A percentile compares a stretch with the other conserved stretches of the same genome.
phyloP scores from a whole-genome alignment of 2,888 invertebrate species.

The Holacanthella duospinosa region DNA sequence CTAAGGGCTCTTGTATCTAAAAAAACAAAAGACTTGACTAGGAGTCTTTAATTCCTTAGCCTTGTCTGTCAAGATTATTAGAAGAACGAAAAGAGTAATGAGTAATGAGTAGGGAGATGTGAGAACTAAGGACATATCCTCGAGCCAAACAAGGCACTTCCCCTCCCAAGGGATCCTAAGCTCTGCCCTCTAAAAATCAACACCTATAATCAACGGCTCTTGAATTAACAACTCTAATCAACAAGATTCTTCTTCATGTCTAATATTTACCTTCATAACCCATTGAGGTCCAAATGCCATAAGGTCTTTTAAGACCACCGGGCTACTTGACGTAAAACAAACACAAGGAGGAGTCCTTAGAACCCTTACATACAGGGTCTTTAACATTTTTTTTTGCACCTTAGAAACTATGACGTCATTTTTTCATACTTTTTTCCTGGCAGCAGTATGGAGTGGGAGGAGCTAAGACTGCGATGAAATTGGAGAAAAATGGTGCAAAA shows the following conservation, averaged over 20 bases:
- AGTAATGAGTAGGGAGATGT: background rate
- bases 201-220: slow-evolving; percentile 39
- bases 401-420: too few relatives aligned
- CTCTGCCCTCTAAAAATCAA: slow-evolving; percentile 37
- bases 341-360: slow-evolving; percentile 31
- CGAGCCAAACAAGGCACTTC: too few relatives aligned
- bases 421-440: too few relatives aligned
- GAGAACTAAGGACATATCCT: too few relatives aligned
- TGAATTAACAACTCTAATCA: slow-evolving; percentile 38
- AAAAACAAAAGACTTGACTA: background rate
- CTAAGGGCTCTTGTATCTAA: background rate
- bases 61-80: slow-evolving; percentile 2
- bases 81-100: background rate
- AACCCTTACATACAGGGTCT: too few relatives aligned
- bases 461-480: too few relatives aligned
- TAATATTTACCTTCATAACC: background rate
- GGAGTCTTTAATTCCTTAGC: background rate
- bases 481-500: too few relatives aligned
- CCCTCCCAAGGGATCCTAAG: too few relatives aligned
- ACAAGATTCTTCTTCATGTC: slow-evolving; percentile 27
- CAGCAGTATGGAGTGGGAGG: too few relatives aligned
- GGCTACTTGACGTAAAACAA: slow-evolving; percentile 17
- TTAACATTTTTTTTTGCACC: too few relatives aligned
- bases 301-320: slow-evolving; percentile 24
- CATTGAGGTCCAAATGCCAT: background rate